Conservation (phyloP, 2,113 vertebrate species). For the Lepisosteus oculatus region DNA sequence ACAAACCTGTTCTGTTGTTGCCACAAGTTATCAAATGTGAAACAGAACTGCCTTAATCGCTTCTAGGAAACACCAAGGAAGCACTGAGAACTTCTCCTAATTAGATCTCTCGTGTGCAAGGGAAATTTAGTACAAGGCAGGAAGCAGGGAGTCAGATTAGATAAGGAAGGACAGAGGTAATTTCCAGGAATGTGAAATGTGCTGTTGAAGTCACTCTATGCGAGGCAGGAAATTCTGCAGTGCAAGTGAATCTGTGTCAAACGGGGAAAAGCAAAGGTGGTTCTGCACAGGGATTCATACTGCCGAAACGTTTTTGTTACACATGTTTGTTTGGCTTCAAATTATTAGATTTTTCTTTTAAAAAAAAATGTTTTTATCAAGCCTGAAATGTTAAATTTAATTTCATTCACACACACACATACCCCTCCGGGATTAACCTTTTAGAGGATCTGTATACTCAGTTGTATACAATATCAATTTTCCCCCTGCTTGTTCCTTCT, state of each 20-base stretch:
- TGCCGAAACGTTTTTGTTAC: slow-evolving; percentile 35
- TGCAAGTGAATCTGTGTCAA: background rate
- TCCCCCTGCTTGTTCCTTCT: too few relatives aligned
- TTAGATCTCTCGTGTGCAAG: slow-evolving; percentile 21
- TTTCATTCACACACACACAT: too few relatives aligned
- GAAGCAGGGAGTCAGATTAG: slow-evolving; percentile 15
- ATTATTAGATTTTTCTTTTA: too few relatives aligned
- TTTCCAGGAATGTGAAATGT: slow-evolving; percentile 44
- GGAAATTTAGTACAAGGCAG: background rate
- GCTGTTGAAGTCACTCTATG: background rate
- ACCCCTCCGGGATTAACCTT: too few relatives aligned
- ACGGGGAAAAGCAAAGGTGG: slow-evolving; percentile 44
- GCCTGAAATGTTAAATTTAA: too few relatives aligned
- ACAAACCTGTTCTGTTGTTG: too few relatives aligned
- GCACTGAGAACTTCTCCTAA: slow-evolving; percentile 30
- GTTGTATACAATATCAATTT: too few relatives aligned
- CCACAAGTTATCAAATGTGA: too few relatives aligned
- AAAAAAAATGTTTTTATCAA: too few relatives aligned
- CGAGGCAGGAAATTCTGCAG: slow-evolving; percentile 6
- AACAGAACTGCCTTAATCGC: background rate
- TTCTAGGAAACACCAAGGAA: slow-evolving; percentile 4
- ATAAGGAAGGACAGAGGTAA: slow-evolving; percentile 33
- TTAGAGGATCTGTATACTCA: too few relatives aligned
- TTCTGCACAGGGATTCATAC: slow-evolving; percentile 42
- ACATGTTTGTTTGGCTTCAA: too few relatives aligned